phyloP scores from a whole-genome alignment of 2,888 invertebrate genomes.

The Hemistola chrysoprasaria region DNA sequence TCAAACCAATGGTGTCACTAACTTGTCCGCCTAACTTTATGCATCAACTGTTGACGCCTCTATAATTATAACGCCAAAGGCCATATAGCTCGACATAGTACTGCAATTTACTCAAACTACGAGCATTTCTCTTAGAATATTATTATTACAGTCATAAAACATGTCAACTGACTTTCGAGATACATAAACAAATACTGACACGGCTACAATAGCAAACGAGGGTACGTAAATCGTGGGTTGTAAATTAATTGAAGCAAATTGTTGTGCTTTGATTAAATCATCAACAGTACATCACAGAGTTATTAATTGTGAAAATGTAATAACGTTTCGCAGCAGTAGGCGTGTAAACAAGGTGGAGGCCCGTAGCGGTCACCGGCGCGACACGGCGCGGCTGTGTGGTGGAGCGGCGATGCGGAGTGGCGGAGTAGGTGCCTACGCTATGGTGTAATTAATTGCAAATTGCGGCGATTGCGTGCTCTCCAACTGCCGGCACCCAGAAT shows the following conservation, averaged over 20 bases:
- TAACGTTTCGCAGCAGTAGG: conserved; percentile 33
- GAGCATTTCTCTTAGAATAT: no score
- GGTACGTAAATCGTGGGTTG: background rate
- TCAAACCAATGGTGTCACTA: conserved; percentile 23
- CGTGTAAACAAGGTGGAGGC: conserved; percentile 37
- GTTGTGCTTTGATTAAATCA: conserved; percentile 8
- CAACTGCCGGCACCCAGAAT: conserved; percentile 30
- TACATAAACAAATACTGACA: no score
- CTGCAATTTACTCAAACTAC: no score
- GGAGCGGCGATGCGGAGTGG: no score
- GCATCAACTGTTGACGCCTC: conserved; percentile 12
- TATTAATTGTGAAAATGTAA: conserved; percentile 32
- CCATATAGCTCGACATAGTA: background rate
- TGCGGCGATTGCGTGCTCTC: conserved; percentile 49
- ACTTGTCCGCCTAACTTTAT: conserved; percentile 23
- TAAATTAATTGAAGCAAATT: conserved; percentile 5
- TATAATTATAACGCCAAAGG: conserved; percentile 5
- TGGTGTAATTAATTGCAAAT: conserved; percentile 63
- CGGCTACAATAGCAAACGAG: no score
- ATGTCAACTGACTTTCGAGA: no score
- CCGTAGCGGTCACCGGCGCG: conserved; percentile 37
- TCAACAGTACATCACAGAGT: conserved; percentile 8
- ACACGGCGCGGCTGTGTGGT: no score
- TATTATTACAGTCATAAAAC: no score
- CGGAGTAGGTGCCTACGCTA: background rate